Conservation (phyloP, 2,113 vertebrate species). For the Psilopsiagon aymara region DNA sequence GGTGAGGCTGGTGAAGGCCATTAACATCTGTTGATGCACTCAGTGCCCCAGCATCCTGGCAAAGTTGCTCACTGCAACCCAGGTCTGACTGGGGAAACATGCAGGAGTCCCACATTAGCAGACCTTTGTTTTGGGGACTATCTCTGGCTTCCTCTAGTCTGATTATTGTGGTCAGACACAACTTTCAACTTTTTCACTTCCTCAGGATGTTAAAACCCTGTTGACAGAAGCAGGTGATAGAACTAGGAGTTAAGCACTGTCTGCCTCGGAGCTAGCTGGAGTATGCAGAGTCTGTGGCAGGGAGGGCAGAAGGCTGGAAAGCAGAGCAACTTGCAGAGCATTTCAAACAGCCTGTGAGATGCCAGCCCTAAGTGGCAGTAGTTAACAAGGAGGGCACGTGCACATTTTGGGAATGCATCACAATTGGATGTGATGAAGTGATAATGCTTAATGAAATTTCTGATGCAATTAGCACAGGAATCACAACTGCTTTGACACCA, state of each 20-base stretch:
- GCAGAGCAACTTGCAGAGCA: not conserved
- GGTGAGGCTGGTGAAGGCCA: not conserved
- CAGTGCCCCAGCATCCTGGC: not conserved
- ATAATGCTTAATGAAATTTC: not conserved
- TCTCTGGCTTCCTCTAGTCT: not conserved
- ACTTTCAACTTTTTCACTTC: not conserved
- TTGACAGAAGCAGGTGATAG: not conserved
- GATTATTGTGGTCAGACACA: not conserved
- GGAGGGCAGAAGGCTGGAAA: not conserved
- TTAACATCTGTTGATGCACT: not conserved
- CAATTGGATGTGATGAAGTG: not conserved
- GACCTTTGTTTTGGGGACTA: not conserved
- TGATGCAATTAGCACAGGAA: not conserved
- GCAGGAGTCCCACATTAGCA: not conserved
- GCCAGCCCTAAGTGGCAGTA: not conserved
- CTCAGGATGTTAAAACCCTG: not conserved
- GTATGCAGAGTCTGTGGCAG: not conserved
- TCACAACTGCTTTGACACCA: not conserved
- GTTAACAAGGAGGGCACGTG: not conserved
- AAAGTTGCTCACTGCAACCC: rapidly evolving
- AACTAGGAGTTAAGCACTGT: not conserved
- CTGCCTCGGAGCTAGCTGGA: not conserved
- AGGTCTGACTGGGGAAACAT: not conserved
- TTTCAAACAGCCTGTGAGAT: not conserved
- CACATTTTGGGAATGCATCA: rapidly evolving